Evolutionary conservation across 1,140 invertebrate species (phyloP).

Genomic region (Meloidogyne hapla): DNA sequence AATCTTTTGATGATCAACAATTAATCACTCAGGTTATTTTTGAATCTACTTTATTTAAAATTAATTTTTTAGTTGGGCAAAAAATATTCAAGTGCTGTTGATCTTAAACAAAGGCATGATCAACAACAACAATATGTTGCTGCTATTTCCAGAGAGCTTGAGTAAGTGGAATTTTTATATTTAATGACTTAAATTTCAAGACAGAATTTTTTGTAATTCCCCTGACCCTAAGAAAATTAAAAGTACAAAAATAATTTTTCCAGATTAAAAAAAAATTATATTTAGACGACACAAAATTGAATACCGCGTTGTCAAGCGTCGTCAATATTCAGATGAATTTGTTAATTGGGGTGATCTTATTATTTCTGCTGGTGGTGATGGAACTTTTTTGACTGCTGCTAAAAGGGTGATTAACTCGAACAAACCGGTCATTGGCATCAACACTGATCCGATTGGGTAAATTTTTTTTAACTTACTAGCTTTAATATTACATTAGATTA

Average conservation of each 20-base stretch:
- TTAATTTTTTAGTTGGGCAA: constrained; percentile 36
- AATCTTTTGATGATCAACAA: constrained; percentile 21
- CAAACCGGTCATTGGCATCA: constrained; percentile 92
- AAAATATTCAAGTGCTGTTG: constrained; percentile 36
- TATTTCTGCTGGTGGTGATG: constrained; percentile 92
- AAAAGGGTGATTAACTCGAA: constrained; percentile 74
- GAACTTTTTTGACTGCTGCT: constrained; percentile 91
- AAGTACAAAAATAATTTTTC: constrained; percentile 12
- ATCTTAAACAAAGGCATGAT: constrained; percentile 50
- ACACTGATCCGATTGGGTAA: constrained; percentile 81
- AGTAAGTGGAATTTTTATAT: constrained; percentile 31
- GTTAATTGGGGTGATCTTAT: constrained; percentile 91
- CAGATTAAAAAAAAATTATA: background rate
- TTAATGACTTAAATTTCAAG: too few relatives aligned
- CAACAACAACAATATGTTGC: constrained; percentile 43
- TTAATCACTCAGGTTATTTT: constrained; percentile 36
- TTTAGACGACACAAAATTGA: constrained; percentile 57
- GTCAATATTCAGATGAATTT: constrained; percentile 66
- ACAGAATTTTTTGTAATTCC: background rate
- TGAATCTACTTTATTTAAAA: background rate
- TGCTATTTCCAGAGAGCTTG: constrained; percentile 43
- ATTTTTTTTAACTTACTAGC: too few relatives aligned
- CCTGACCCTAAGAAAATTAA: background rate
- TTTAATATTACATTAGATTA: too few relatives aligned
- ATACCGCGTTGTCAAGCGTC: constrained; percentile 44